These are phyloP conservation scores for Aethina tumida DNA, from an alignment of 1,140 invertebrate species.

Conservation along the genomic window DNA sequence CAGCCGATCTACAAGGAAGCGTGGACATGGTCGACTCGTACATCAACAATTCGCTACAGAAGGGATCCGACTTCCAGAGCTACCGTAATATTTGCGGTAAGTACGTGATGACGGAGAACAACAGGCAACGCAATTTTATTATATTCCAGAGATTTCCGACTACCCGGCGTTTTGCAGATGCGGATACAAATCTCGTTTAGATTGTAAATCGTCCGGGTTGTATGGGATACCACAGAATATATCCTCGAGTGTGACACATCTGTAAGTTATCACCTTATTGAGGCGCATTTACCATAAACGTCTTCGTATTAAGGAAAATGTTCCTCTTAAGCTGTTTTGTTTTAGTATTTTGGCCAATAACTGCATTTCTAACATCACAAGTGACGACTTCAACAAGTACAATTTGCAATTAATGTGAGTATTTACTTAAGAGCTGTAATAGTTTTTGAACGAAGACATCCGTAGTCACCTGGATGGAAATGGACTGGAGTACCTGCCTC, in stretches of 20 bases:
- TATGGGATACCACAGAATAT: too few species aligned
- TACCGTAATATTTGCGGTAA: neutral
- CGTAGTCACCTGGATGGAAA: conserved; percentile 9
- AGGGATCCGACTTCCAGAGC: conserved; percentile 1
- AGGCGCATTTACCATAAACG: too few species aligned
- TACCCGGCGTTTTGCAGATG: conserved; percentile 6
- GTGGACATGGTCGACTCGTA: conserved; percentile 2
- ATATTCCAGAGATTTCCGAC: conserved; percentile 6
- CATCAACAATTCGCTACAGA: neutral
- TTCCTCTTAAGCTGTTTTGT: too few species aligned
- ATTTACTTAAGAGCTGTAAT: neutral
- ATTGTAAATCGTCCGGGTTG: conserved; percentile 12
- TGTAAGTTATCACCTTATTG: too few species aligned
- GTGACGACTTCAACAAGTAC: neutral
- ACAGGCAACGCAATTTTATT: neutral
- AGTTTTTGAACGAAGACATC: conserved; percentile 1
- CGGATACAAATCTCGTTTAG: conserved; percentile 7
- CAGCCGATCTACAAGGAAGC: conserved; percentile 9
- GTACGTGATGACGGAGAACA: neutral
- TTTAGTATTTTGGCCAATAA: conserved; percentile 9
- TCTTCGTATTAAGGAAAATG: too few species aligned
- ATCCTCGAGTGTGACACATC: too few species aligned
- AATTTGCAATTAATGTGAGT: conserved; percentile 10
- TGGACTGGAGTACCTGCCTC: conserved; percentile 1
- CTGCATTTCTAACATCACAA: conserved; percentile 4